These are phyloP conservation scores for Oedothorax gibbosus DNA, from an alignment of 1,140 invertebrate species.

Conservation along the genomic window DNA sequence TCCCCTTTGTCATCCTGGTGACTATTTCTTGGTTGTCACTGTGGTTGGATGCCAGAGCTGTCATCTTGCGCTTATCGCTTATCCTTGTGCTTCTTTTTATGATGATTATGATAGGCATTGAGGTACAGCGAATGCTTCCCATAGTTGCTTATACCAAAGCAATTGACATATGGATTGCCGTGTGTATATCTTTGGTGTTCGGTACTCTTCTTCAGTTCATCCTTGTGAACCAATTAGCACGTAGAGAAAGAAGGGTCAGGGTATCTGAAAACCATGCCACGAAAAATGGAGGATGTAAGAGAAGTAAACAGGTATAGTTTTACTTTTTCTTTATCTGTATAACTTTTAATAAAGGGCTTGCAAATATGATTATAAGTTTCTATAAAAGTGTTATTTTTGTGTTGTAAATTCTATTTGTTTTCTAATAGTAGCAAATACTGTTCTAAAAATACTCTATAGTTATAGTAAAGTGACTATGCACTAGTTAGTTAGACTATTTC, in stretches of 20 bases:
- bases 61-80: conserved; percentile 31
- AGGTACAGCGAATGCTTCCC: conserved; percentile 34
- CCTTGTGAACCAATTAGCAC: conserved; percentile 43
- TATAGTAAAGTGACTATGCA: too few species aligned
- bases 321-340: too few species aligned
- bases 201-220: conserved; percentile 41
- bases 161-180: conserved; percentile 51
- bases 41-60: conserved; percentile 50
- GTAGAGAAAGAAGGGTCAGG: conserved; percentile 42
- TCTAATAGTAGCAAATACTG: too few species aligned
- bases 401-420: too few species aligned
- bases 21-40: conserved; percentile 47
- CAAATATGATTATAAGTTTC: too few species aligned
- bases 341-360: too few species aligned
- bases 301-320: conserved; percentile 17
- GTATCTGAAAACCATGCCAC: conserved; percentile 50
- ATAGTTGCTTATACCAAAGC: conserved; percentile 37
- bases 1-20: conserved; percentile 42
- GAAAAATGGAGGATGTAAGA: conserved; percentile 41
- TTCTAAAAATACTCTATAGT: too few species aligned
- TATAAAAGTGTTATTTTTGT: too few species aligned
- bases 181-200: conserved; percentile 45
- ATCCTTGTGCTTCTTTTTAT: conserved; percentile 50
- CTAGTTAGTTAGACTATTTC: too few species aligned
- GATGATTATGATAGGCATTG: conserved; percentile 41